Evolutionary conservation across 2,888 invertebrate species (phyloP).

Genomic region (Papilio protenor): DNA sequence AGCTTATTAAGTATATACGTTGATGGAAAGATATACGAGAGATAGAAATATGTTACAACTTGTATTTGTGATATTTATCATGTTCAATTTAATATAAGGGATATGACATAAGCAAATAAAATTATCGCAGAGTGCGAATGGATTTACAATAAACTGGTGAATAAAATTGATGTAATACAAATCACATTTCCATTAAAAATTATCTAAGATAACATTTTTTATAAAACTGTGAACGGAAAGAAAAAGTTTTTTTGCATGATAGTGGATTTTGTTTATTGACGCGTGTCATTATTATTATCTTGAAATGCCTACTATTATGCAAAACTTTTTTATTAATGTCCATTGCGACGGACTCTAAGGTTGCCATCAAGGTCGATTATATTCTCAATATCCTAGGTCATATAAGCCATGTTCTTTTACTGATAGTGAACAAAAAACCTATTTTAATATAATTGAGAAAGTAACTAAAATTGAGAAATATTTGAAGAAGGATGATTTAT

Average conservation of each 20-base stretch:
- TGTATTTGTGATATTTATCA: slow-evolving; percentile 51
- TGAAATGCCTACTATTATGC: slow-evolving; percentile 22
- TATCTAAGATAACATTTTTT: background rate
- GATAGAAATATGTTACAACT: slow-evolving; percentile 57
- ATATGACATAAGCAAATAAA: slow-evolving; percentile 47
- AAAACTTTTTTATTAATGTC: slow-evolving; percentile 19
- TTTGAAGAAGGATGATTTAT: no score
- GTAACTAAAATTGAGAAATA: no score
- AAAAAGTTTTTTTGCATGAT: background rate
- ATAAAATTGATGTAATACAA: slow-evolving; percentile 15
- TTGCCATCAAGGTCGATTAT: slow-evolving; percentile 7
- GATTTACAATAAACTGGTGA: slow-evolving; percentile 10
- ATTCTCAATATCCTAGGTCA: background rate
- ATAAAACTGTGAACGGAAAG: background rate
- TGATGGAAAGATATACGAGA: slow-evolving; percentile 62
- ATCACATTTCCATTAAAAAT: background rate
- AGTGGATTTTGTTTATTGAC: slow-evolving; percentile 15
- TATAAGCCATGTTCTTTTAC: background rate
- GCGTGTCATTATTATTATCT: slow-evolving; percentile 3
- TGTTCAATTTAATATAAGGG: slow-evolving; percentile 44
- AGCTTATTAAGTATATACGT: slow-evolving; percentile 63
- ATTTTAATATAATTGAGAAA: no score
- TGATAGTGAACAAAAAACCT: no score
- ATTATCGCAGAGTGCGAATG: slow-evolving; percentile 41
- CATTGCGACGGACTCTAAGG: slow-evolving; percentile 1